Evolutionary conservation across 92 coral and sea anemone species (phyloP).

Genomic region (Phenganax marumi): DNA sequence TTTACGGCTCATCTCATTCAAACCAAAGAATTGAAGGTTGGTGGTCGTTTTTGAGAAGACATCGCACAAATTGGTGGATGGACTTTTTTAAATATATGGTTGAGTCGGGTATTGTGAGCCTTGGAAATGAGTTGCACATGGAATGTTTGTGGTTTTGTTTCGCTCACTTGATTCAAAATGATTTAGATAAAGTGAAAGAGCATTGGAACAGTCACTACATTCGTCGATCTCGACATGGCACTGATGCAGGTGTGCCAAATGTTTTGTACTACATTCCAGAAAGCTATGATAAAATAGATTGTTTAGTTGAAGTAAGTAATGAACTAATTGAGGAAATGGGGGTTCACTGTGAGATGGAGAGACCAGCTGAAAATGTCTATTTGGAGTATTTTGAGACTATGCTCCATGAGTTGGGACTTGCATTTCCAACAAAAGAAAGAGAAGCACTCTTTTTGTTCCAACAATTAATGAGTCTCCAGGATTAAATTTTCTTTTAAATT

Average conservation of each 20-base stretch:
- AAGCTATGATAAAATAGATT: constrained; percentile 34
- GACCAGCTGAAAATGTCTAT: constrained; percentile 32
- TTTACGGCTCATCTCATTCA: constrained; percentile 23
- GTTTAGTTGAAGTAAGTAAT: constrained; percentile 35
- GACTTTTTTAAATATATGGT: constrained; percentile 32
- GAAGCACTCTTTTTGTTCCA: constrained; percentile 48
- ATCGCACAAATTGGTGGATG: constrained; percentile 20
- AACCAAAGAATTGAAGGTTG: constrained; percentile 29
- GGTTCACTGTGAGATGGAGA: constrained; percentile 22
- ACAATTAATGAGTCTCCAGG: background rate
- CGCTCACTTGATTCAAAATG: constrained; percentile 27
- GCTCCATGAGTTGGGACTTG: constrained; percentile 40
- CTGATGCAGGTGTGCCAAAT: constrained; percentile 46
- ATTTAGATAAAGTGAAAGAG: constrained; percentile 39
- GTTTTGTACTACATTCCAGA: constrained; percentile 51
- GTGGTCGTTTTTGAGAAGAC: constrained; percentile 30
- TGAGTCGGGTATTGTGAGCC: constrained; percentile 13
- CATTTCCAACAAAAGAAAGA: constrained; percentile 23
- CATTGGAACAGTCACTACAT: constrained; percentile 58
- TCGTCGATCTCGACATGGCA: constrained; percentile 39
- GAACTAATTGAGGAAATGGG: constrained; percentile 38
- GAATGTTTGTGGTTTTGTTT: constrained; percentile 31
- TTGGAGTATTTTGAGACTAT: constrained; percentile 48
- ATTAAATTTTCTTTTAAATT: background rate
- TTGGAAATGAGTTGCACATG: constrained; percentile 23